These are phyloP conservation scores for Leptonema lineaticorne DNA, from an alignment of 1,140 invertebrate species.

Conservation along the genomic window DNA sequence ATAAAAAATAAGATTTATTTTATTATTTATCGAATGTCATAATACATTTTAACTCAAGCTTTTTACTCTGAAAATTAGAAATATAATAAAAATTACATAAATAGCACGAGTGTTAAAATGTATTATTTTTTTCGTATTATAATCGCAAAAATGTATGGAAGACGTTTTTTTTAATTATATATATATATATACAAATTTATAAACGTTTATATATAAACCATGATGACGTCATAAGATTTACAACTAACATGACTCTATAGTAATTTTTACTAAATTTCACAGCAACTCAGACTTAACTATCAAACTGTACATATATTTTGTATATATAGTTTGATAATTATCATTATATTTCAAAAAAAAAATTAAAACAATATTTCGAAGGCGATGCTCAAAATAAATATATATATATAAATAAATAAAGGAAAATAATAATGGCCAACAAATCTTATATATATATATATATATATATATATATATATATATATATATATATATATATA, in stretches of 20 bases:
- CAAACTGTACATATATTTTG: too few species aligned
- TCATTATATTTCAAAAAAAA: not conserved
- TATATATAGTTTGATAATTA: too few species aligned
- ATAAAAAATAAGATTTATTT: too few species aligned
- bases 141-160: too few species aligned
- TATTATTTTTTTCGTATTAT: too few species aligned
- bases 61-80: too few species aligned
- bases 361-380: too few species aligned
- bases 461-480: too few species aligned
- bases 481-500: too few species aligned
- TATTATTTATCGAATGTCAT: not conserved
- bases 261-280: slow-evolving; percentile 19
- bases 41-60: slow-evolving; percentile 3
- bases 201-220: not conserved
- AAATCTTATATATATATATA: too few species aligned
- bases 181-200: not conserved
- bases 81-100: too few species aligned
- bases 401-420: not conserved
- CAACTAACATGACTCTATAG: not conserved
- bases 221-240: not conserved
- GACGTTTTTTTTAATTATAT: not conserved
- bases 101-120: too few species aligned
- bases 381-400: not conserved
- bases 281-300: slow-evolving; percentile 17
- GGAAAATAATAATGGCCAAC: not conserved